Percentiles rank a stretch among this genome's conserved stretches.
Evolutionary conservation across 2,113 vertebrate genomes (phyloP).

Genomic region (Caranx melampygus): DNA sequence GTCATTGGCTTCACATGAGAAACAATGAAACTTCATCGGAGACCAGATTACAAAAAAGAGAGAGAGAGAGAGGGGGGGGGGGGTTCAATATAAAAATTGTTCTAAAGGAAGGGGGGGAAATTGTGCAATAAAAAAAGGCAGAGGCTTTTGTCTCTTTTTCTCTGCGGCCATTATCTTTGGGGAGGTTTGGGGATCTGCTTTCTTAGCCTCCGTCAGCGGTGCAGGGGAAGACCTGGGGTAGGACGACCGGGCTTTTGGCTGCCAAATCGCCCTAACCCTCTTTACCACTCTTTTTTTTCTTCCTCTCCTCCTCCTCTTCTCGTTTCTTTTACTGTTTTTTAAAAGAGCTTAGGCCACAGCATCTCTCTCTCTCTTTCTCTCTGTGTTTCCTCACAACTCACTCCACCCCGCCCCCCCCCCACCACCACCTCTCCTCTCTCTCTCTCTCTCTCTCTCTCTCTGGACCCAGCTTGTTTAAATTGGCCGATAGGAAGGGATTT

Average conservation of each 20-base stretch:
- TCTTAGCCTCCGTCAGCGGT: slow-evolving; percentile 78
- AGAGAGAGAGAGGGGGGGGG: slow-evolving; percentile 16
- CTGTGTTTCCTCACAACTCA: no score
- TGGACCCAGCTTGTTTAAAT: slow-evolving; percentile 85
- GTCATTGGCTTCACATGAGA: slow-evolving; percentile 87
- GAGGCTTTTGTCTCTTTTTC: slow-evolving; percentile 79
- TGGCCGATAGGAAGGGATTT: slow-evolving; percentile 87
- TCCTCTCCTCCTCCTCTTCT: slow-evolving; percentile 12
- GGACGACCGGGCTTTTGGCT: slow-evolving; percentile 82
- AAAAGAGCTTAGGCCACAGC: slow-evolving; percentile 85
- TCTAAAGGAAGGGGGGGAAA: slow-evolving; percentile 49
- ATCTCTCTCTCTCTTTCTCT: slow-evolving; percentile 56
- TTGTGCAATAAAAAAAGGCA: slow-evolving; percentile 70
- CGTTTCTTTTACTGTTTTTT: slow-evolving; percentile 81
- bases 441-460: slow-evolving; percentile 72
- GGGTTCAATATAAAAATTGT: slow-evolving; percentile 62
- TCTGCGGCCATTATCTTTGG: slow-evolving; percentile 81
- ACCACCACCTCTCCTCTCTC: slow-evolving; percentile 58
- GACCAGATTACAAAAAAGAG: slow-evolving; percentile 87
- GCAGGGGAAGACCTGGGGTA: slow-evolving; percentile 75
- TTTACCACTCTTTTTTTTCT: slow-evolving; percentile 65
- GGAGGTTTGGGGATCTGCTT: slow-evolving; percentile 83
- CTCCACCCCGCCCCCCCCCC: not conserved
- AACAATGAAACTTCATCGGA: slow-evolving; percentile 91
- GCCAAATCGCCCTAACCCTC: slow-evolving; percentile 86